These are phyloP conservation scores for Furcula furcula DNA, from an alignment of 2,888 invertebrate species.

Conservation along the genomic window DNA sequence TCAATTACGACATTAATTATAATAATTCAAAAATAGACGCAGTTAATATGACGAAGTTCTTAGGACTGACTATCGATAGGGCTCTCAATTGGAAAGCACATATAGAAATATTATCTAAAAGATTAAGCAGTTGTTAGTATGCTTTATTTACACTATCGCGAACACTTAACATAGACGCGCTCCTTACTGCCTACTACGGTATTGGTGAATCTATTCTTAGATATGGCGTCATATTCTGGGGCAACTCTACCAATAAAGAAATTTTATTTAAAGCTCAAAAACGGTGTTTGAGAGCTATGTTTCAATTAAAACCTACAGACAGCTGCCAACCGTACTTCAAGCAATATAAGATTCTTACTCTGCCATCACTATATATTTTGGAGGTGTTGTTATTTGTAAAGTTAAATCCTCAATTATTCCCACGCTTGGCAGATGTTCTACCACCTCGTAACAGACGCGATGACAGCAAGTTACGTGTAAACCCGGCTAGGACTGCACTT, in stretches of 20 bases:
- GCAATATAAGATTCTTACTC: not conserved
- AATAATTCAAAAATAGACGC: not conserved
- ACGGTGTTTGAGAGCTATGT: constrained; percentile 1
- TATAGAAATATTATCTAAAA: not conserved
- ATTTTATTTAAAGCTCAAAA: not conserved
- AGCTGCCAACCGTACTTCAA: constrained; percentile 1
- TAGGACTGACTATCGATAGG: constrained; percentile 1
- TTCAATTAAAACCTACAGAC: not conserved
- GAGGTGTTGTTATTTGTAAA: not conserved
- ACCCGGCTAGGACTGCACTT: no score
- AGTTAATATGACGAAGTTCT: not conserved
- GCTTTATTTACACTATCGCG: not conserved
- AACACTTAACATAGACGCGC: not conserved
- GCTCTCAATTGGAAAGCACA: constrained; percentile 1
- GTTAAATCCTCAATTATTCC: not conserved
- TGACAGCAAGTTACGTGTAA: no score
- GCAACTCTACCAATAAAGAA: not conserved
- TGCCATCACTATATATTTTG: constrained; percentile 1
- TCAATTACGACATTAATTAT: not conserved
- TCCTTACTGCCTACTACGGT: not conserved
- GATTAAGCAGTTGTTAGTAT: not conserved
- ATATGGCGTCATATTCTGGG: no score
- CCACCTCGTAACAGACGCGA: constrained; percentile 1
- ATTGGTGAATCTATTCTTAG: not conserved
- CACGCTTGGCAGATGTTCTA: not conserved